Base-by-base conservation (phyloP, 2,797 vertebrate genomes). In the Hoplostethus atlanticus region DNA sequence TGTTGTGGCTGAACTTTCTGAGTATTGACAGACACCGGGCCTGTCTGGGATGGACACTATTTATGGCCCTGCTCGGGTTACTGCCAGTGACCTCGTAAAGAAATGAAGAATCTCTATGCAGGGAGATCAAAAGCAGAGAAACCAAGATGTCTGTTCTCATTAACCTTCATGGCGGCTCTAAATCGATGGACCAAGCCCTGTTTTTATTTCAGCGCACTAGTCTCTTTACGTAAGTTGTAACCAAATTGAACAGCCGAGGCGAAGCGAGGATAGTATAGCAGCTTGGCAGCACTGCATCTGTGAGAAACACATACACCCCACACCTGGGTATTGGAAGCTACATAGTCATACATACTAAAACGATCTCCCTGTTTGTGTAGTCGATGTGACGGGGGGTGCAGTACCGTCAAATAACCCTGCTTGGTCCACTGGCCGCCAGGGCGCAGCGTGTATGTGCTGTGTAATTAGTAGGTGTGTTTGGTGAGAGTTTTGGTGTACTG, bases 61-160 rank as follows among this genome's bases (percentile, higher is more conserved):
- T 93, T 93, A 90, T 93, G 91, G 87, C 81, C 79, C 84, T 73
- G 81, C 87, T 93, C 84, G 53, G 88, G 87, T 93, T 93, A 90
- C 91, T 76, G 86, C 81, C 76, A 36, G 75, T 91, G 90, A 90
- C 91, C 91, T 91, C 85, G 71, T 89, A 87, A 92, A 89, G 83
- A 91, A 90, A 88, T 88, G 63, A 87, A 91, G 86, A 75, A 85
- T 87, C 80, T 90, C 79, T 69, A 44, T 78, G 78, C 74, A 58
- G 63, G 58, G 34, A 13, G 51, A 80, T 85, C 82, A 90, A 89
- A 91, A 83, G 68, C 81, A 84, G 59, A 84, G 82, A 77, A 87
- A 85, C 84, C 77, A 78, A 85, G 71, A 87, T 88, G 85, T 79
- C 87, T 86, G 71, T 76, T 90, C 81, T 84, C 88, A 90, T 90